These are phyloP conservation scores for Perodicticus potto DNA, from an alignment of 2,797 vertebrate genomes.

Conservation along the genomic window DNA sequence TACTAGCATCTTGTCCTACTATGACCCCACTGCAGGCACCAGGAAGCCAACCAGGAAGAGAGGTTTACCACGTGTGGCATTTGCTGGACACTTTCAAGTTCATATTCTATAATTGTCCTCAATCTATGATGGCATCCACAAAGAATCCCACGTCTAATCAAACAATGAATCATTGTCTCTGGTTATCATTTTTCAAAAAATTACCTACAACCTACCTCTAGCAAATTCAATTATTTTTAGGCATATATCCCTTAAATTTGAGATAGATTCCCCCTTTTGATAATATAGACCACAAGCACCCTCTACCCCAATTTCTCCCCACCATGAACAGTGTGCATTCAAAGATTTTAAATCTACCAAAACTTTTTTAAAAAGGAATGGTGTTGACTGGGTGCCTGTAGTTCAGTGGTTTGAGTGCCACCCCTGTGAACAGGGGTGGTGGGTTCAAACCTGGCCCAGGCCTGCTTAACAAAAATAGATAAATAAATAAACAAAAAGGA, in stretches of 20 bases:
- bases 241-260: background rate
- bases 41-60: background rate
- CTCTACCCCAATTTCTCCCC: background rate
- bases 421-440: no score
- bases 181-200: background rate
- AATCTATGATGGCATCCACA: background rate
- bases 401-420: no score
- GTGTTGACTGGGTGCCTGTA: no score
- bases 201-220: background rate
- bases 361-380: constrained; percentile 2
- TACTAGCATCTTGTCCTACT: background rate
- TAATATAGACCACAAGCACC: background rate
- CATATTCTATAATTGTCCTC: background rate
- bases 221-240: constrained; percentile 2
- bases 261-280: background rate
- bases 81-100: background rate
- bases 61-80: background rate
- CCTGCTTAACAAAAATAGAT: no score
- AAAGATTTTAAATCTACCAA: background rate
- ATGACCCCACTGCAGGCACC: background rate
- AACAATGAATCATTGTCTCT: background rate
- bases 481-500: background rate
- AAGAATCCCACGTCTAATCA: background rate
- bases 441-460: no score
- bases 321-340: background rate